phyloP scores from a whole-genome alignment of 2,797 vertebrate genomes.

The Protonibea diacanthus region DNA sequence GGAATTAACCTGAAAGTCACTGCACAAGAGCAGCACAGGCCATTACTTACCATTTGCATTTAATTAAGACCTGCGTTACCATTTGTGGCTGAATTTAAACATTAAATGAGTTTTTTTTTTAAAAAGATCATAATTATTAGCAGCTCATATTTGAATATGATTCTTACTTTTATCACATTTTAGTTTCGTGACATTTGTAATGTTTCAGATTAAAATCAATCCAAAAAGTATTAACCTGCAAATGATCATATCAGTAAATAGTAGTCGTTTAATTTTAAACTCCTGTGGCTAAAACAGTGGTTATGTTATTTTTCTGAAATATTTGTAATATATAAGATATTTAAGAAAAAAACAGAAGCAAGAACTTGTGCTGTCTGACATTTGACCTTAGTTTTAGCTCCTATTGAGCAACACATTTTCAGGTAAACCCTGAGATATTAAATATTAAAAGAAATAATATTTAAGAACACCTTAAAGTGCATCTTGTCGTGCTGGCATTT shows the following conservation, averaged over 20 bases:
- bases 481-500: neutral
- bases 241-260: neutral
- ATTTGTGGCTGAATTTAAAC: neutral
- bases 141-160: neutral
- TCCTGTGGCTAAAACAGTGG: neutral
- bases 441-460: neutral
- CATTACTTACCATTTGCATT: constrained; percentile 46
- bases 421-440: neutral
- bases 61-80: constrained; percentile 47
- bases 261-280: neutral
- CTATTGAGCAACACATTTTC: neutral
- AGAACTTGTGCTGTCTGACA: neutral
- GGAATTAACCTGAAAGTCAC: constrained; percentile 69
- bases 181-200: neutral
- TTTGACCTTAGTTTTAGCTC: neutral
- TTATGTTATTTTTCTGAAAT: neutral
- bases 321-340: no score
- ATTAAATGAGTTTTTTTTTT: neutral
- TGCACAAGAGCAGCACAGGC: constrained; percentile 10
- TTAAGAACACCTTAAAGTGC: neutral
- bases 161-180: neutral
- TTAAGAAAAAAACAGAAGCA: neutral
- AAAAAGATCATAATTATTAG: neutral
- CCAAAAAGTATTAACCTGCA: neutral
- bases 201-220: neutral